Percentiles rank a stretch among this genome's conserved stretches.
These are phyloP conservation scores for Gallinago undulata DNA, from an alignment of 2,113 vertebrate genomes.

Conservation along the genomic window DNA sequence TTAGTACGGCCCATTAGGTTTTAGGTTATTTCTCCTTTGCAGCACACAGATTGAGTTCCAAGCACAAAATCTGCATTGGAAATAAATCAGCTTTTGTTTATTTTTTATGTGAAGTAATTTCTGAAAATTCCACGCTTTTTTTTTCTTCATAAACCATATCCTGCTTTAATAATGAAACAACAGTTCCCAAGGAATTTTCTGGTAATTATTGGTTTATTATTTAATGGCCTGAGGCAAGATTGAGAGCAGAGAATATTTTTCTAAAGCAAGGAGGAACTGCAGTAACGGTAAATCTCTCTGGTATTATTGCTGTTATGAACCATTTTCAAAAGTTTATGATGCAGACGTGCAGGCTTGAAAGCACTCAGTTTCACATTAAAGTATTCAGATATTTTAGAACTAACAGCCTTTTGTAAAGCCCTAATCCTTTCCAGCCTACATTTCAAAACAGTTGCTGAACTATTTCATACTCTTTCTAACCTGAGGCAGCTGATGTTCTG, in stretches of 20 bases:
- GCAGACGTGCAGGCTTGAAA: not conserved
- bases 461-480: not conserved
- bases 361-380: not conserved
- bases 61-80: not conserved
- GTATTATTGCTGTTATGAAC: conserved; percentile 15
- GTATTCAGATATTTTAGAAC: not conserved
- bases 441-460: not conserved
- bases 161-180: conserved; percentile 1
- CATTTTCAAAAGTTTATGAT: conserved; percentile 36
- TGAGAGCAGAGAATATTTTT: not conserved
- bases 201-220: conserved; percentile 42
- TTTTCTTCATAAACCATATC: not conserved
- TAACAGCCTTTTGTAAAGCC: not conserved
- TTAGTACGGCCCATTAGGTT: not conserved
- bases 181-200: not conserved
- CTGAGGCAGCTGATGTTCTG: not conserved
- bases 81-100: not conserved
- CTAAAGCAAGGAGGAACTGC: not conserved
- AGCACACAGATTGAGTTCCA: not conserved
- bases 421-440: not conserved
- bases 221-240: not conserved
- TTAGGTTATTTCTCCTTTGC: not conserved
- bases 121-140: not conserved
- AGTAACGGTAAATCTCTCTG: not conserved
- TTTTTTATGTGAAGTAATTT: not conserved